Base-by-base conservation (phyloP, 2,888 invertebrate species). In the Cantharis lateralis region DNA sequence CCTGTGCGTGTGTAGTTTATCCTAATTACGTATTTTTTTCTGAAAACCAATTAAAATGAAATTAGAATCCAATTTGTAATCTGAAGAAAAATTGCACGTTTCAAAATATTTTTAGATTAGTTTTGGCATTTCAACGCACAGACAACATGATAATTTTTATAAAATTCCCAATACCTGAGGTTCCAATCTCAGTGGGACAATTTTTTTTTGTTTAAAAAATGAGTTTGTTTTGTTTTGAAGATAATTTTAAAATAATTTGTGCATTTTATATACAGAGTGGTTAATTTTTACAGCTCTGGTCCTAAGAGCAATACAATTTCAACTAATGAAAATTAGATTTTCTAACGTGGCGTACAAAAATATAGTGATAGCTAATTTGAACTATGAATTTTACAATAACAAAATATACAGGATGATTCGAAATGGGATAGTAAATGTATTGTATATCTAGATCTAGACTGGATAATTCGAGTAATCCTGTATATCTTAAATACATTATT, bases 291-390 rank as follows among this genome's bases (percentile, higher is more conserved):
- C 61, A 61, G 15, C 62, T 62, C 24, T 71, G 48, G 63, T 71
- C 64, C 77, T 77, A 77, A 71, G 64, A 75, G 75, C 72, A 75
- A 78, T 71, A 63, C 70, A 74, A 16, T 66, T 66, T 70, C 61
- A 75, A 71, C 62, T 71, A 75, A 71, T 69, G 32, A 26, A 75
- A 71, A 70, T 66, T 66, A 66, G 66, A 71, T 68, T 32, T 62
- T 62, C 61, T 71, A 78, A 78, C 62, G 70, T 79, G 76, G 76
- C 76, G 78, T 79, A 79, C 76, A 79, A 79, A 79, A 79, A 79
- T 79, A 79, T 74, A 76, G 78, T 79, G 78, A 74, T 74, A 79
- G 76, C 76, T 76, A 78, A 78, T 78, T 78, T 78, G 76, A 76
- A 76, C 76, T 76, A 79, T 76, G 64, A 76, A 64, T 78, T 70